Conservation (phyloP, 2,888 invertebrate genomes). For the Macroteleia sp. region DNA sequence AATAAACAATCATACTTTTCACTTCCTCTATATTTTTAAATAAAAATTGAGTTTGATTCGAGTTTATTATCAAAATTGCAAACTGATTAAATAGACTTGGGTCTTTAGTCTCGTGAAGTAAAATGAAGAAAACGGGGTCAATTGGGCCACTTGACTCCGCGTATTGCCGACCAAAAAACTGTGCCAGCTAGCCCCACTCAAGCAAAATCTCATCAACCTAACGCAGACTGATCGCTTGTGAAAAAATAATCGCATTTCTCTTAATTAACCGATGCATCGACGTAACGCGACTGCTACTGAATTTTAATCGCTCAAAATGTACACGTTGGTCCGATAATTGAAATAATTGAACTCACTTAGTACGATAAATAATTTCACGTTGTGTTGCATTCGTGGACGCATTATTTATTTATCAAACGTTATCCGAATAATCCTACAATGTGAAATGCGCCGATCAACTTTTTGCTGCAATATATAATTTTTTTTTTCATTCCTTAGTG, state of each 20-base stretch:
- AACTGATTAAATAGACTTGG: not conserved
- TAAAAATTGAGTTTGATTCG: too few species aligned
- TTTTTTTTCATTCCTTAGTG: too few species aligned
- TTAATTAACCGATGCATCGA: slow-evolving; percentile 11
- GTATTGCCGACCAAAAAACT: slow-evolving; percentile 1
- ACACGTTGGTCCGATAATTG: not conserved
- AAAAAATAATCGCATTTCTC: slow-evolving; percentile 10
- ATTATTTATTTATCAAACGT: slow-evolving; percentile 19
- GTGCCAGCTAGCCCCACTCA: not conserved
- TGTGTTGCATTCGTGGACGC: not conserved
- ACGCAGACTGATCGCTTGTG: not conserved
- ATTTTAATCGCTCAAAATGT: slow-evolving; percentile 19
- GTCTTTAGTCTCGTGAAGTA: not conserved
- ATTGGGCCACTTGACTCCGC: slow-evolving; percentile 15
- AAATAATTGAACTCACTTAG: slow-evolving; percentile 11
- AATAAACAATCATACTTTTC: too few species aligned
- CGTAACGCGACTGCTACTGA: not conserved
- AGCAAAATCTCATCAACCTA: slow-evolving; percentile 4
- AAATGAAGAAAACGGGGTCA: slow-evolving; percentile 11
- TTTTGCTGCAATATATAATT: too few species aligned
- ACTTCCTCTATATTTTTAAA: too few species aligned
- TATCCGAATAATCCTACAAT: slow-evolving; percentile 5
- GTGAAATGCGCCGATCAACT: too few species aligned
- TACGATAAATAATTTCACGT: slow-evolving; percentile 6
- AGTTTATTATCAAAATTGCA: not conserved